Evolutionary conservation across 2,797 vertebrate genomes (phyloP).

Genomic region (Parotocinclus haroldoi): DNA sequence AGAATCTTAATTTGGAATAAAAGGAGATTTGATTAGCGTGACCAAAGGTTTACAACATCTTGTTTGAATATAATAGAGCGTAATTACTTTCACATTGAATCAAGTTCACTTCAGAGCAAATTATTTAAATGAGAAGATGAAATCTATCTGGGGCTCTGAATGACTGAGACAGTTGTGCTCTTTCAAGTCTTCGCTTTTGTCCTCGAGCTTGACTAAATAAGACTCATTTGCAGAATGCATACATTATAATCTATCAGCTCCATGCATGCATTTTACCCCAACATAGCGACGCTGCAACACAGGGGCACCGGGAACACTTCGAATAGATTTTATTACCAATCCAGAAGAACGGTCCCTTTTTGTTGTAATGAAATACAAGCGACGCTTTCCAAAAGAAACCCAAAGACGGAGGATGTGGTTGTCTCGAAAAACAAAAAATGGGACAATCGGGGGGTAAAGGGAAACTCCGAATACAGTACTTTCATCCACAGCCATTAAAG

Average conservation of each 20-base stretch:
- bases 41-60: conserved; percentile 74
- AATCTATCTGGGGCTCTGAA: conserved; percentile 63
- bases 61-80: conserved; percentile 74
- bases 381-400: conserved; percentile 18
- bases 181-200: conserved; percentile 52
- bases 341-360: conserved; percentile 32
- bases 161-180: conserved; percentile 48
- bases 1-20: conserved; percentile 67
- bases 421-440: conserved; percentile 8
- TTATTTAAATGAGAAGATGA: conserved; percentile 67
- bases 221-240: conserved; percentile 47
- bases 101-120: conserved; percentile 69
- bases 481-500: conserved; percentile 6
- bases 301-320: conserved; percentile 33
- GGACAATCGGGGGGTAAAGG: not conserved
- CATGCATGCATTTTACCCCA: conserved; percentile 24
- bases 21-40: conserved; percentile 72
- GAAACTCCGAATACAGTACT: not conserved
- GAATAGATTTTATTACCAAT: conserved; percentile 34
- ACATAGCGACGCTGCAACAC: conserved; percentile 23
- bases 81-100: conserved; percentile 73
- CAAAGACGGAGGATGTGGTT: conserved; percentile 5
- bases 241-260: conserved; percentile 45
- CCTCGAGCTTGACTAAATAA: conserved; percentile 44
- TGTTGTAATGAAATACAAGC: conserved; percentile 21